These are phyloP conservation scores for Danio albolineatus DNA, from an alignment of 2,797 vertebrate species.

Conservation along the genomic window DNA sequence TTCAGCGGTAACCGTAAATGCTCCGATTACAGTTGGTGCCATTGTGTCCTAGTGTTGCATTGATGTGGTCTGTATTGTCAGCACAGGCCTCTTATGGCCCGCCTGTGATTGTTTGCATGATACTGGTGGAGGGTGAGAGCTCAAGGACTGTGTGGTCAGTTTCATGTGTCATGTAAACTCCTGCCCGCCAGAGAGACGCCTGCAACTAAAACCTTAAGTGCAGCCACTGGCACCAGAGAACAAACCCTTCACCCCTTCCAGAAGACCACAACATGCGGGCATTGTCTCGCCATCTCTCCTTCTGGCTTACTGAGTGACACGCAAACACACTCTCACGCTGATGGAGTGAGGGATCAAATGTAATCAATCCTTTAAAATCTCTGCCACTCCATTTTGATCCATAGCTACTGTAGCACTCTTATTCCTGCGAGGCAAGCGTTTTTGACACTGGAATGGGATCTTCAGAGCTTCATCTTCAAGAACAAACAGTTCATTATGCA, in stretches of 20 bases:
- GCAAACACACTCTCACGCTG: constrained; percentile 26
- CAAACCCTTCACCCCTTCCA: constrained; percentile 38
- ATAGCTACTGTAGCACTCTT: not conserved
- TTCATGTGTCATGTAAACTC: constrained; percentile 76
- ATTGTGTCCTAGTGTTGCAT: constrained; percentile 34
- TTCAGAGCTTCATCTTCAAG: constrained; percentile 40
- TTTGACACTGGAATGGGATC: constrained; percentile 42
- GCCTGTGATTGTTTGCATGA: constrained; percentile 39
- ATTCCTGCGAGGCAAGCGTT: constrained; percentile 5
- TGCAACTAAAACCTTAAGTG: constrained; percentile 81
- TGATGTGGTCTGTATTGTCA: constrained; percentile 26
- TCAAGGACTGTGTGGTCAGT: constrained; percentile 64
- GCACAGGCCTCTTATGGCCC: constrained; percentile 21
- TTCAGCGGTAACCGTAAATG: not conserved
- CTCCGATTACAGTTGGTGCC: constrained; percentile 37
- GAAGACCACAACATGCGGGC: constrained; percentile 42
- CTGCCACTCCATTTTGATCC: not conserved
- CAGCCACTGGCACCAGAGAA: constrained; percentile 73
- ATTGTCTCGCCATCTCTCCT: constrained; percentile 31
- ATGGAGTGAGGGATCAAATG: constrained; percentile 25
- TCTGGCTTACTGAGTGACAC: constrained; percentile 32
- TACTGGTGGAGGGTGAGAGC: constrained; percentile 58
- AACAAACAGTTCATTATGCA: constrained; percentile 41
- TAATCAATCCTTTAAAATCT: constrained; percentile 44
- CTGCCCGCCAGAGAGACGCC: constrained; percentile 76